Conservation (phyloP, 2,888 invertebrate species). For the Eupithecia insigniata region DNA sequence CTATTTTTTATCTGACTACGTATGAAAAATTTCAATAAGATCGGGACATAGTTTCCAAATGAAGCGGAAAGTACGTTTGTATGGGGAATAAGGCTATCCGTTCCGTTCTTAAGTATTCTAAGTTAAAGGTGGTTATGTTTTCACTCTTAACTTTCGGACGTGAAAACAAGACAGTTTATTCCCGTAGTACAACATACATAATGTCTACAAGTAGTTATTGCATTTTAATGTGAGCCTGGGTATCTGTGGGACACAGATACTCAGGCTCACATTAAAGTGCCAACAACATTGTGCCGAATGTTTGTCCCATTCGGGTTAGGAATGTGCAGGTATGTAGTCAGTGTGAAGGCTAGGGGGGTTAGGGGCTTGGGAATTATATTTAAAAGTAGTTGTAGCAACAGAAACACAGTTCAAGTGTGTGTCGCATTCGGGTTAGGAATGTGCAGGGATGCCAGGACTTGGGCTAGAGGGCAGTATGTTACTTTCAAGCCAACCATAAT, state of each 20-base stretch:
- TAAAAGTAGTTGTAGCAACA: not conserved
- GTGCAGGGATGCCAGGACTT: conserved; percentile 10
- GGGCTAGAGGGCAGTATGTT: not conserved
- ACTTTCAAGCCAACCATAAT: not conserved
- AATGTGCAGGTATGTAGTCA: conserved; percentile 18
- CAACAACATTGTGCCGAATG: conserved; percentile 29
- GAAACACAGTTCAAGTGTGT: conserved; percentile 7
- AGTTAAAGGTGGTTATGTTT: too few relatives aligned
- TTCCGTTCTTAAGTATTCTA: too few relatives aligned
- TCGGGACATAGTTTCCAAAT: too few relatives aligned
- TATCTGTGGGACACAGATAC: not conserved
- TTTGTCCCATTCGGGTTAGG: conserved; percentile 17
- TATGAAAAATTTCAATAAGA: too few relatives aligned
- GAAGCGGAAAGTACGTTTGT: too few relatives aligned
- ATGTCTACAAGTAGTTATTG: conserved; percentile 4
- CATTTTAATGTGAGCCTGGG: too few relatives aligned
- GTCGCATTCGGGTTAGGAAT: conserved; percentile 17
- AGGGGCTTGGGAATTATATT: not conserved
- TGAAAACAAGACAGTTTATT: not conserved
- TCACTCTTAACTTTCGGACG: not conserved
- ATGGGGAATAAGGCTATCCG: too few relatives aligned
- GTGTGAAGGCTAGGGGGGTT: not conserved
- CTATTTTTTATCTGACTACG: too few relatives aligned
- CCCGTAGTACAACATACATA: not conserved
- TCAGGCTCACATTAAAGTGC: not conserved